Evolutionary conservation across 2,113 vertebrate species (phyloP).

Genomic region (Tychaedon coryphoeus): DNA sequence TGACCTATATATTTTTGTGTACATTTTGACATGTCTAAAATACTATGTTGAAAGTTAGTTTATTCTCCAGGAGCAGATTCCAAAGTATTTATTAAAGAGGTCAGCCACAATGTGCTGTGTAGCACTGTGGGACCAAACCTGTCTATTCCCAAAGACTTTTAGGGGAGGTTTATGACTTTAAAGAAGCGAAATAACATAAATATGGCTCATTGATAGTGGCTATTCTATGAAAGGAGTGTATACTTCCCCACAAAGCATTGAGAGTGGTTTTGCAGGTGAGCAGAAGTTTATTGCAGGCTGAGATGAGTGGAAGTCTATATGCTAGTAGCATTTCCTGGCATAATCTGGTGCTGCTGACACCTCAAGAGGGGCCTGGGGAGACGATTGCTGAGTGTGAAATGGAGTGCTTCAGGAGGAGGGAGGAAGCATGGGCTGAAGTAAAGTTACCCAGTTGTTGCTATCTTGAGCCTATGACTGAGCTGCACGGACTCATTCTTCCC

Average conservation of each 20-base stretch:
- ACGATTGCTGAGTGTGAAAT: neutral
- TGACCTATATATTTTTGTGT: neutral
- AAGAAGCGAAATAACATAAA: neutral
- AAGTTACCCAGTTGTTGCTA: slow-evolving; percentile 56
- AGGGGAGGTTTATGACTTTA: neutral
- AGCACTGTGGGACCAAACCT: neutral
- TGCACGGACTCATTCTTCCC: slow-evolving; percentile 67
- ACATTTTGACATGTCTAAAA: neutral
- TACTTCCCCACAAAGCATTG: neutral
- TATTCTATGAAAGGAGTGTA: neutral
- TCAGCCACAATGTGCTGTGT: neutral
- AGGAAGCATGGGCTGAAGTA: slow-evolving; percentile 37
- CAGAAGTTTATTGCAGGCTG: neutral
- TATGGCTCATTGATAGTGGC: neutral
- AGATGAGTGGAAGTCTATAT: neutral
- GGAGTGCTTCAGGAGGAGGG: neutral
- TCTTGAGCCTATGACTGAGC: slow-evolving; percentile 59
- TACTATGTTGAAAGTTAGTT: neutral
- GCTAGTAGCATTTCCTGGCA: neutral
- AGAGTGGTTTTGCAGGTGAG: neutral
- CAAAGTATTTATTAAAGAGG: neutral
- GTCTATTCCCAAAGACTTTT: neutral
- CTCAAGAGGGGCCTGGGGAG: neutral
- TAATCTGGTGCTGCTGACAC: neutral
- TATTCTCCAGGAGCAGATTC: neutral